Conservation (phyloP, 2,888 invertebrate species). For the Hemaris fuciformis region DNA sequence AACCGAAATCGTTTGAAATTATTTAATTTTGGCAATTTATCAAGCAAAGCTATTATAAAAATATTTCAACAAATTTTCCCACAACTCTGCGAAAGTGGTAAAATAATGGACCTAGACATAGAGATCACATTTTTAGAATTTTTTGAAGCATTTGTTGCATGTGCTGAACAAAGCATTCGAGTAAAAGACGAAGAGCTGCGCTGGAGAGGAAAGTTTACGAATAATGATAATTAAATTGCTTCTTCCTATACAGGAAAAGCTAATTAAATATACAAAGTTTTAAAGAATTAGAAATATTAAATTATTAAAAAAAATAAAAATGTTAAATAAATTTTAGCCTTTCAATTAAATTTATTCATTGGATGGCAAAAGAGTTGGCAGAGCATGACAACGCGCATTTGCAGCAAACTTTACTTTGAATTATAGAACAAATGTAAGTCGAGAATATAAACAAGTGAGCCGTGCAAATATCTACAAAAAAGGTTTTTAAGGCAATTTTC, state of each 20-base stretch:
- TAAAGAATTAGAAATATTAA: background rate
- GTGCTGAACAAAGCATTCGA: slow-evolving; percentile 63
- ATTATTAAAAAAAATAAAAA: background rate
- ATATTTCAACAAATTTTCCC: slow-evolving; percentile 74
- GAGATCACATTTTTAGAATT: slow-evolving; percentile 83
- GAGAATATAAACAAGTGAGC: too few relatives aligned
- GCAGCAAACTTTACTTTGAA: too few relatives aligned
- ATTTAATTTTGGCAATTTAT: slow-evolving; percentile 62
- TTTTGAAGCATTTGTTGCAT: slow-evolving; percentile 78
- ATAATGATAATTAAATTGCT: slow-evolving; percentile 14
- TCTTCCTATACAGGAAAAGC: slow-evolving; percentile 18
- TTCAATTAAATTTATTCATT: too few relatives aligned
- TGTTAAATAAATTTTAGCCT: too few relatives aligned
- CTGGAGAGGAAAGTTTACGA: slow-evolving; percentile 36
- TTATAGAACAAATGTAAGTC: too few relatives aligned
- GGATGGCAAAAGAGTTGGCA: too few relatives aligned
- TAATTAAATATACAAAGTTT: slow-evolving; percentile 17
- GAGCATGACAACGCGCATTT: too few relatives aligned
- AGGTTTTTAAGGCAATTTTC: too few relatives aligned
- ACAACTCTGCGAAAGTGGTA: slow-evolving; percentile 48
- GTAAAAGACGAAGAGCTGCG: slow-evolving; percentile 46
- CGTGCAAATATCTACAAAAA: too few relatives aligned
- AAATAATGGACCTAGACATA: slow-evolving; percentile 73
- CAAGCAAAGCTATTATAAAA: slow-evolving; percentile 53
- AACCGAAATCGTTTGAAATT: slow-evolving; percentile 38